These are phyloP conservation scores for Xylota sylvarum DNA, from an alignment of 2,888 invertebrate genomes.

Conservation along the genomic window DNA sequence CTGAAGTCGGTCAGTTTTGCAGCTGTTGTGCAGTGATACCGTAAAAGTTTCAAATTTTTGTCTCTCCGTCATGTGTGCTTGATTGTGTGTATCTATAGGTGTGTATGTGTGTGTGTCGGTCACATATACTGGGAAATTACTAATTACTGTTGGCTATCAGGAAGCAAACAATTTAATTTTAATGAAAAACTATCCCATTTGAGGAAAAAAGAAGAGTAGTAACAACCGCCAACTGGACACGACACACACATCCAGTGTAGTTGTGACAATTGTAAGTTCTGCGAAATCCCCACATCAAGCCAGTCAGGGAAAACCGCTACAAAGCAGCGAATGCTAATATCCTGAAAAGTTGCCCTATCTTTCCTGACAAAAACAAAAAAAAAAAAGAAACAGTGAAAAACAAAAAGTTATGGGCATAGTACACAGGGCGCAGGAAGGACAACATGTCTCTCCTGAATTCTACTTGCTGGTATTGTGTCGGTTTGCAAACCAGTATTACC, in stretches of 20 bases:
- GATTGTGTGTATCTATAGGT: conserved; percentile 1
- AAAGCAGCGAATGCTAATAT: conserved; percentile 66
- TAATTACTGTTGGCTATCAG: conserved; percentile 71
- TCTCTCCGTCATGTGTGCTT: conserved; percentile 15
- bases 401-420: conserved; percentile 30
- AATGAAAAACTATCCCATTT: conserved; percentile 50
- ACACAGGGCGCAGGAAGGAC: conserved; percentile 17
- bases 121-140: conserved; percentile 47
- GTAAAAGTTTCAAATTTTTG: conserved; percentile 58
- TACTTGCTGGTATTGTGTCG: conserved; percentile 35
- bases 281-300: conserved; percentile 27
- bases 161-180: conserved; percentile 72
- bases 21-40: conserved; percentile 54
- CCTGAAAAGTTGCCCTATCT: conserved; percentile 31
- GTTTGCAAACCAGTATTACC: conserved; percentile 46
- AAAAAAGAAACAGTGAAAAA: conserved; percentile 7
- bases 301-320: conserved; percentile 51
- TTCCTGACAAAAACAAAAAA: background rate
- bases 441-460: conserved; percentile 23
- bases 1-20: conserved; percentile 61
- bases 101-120: conserved; percentile 47
- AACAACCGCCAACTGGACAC: conserved; percentile 50
- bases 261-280: conserved; percentile 26
- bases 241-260: conserved; percentile 38
- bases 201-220: background rate